These are phyloP conservation scores for Apostichopus parvimensis DNA, from an alignment of 35 echinoderm and acorn worm genomes.

Conservation along the genomic window DNA sequence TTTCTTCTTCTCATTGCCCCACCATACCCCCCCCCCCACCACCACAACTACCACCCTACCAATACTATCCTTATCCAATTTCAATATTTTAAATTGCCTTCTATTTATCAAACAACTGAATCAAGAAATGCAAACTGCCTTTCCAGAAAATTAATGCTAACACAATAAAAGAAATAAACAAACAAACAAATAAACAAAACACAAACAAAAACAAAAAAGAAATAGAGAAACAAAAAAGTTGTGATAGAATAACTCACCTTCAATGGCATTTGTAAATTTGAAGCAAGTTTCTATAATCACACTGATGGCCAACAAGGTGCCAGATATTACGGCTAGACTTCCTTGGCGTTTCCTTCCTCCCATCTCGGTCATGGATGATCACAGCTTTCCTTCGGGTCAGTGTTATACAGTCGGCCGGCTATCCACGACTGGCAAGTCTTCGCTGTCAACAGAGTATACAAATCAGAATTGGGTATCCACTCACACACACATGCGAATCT, in stretches of 20 bases:
- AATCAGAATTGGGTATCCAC: background rate
- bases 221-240: too few relatives aligned
- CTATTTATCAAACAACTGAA: too few relatives aligned
- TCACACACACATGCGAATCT: background rate
- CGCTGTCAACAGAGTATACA: constrained; percentile 1
- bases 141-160: too few relatives aligned
- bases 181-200: too few relatives aligned
- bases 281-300: constrained; percentile 19
- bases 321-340: background rate
- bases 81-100: too few relatives aligned
- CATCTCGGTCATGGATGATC: constrained; percentile 19
- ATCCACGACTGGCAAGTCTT: constrained; percentile 30
- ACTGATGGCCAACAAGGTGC: constrained; percentile 26
- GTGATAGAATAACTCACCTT: background rate
- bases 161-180: too few relatives aligned
- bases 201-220: too few relatives aligned
- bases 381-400: background rate
- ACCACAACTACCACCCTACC: too few relatives aligned
- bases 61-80: too few relatives aligned
- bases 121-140: too few relatives aligned
- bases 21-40: background rate
- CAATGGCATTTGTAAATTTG: constrained; percentile 39
- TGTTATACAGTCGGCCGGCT: constrained; percentile 13
- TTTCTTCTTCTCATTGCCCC: background rate
- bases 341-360: constrained; percentile 11